phyloP scores from a whole-genome alignment of 2,888 invertebrate genomes.

The Neelides folsomi region DNA sequence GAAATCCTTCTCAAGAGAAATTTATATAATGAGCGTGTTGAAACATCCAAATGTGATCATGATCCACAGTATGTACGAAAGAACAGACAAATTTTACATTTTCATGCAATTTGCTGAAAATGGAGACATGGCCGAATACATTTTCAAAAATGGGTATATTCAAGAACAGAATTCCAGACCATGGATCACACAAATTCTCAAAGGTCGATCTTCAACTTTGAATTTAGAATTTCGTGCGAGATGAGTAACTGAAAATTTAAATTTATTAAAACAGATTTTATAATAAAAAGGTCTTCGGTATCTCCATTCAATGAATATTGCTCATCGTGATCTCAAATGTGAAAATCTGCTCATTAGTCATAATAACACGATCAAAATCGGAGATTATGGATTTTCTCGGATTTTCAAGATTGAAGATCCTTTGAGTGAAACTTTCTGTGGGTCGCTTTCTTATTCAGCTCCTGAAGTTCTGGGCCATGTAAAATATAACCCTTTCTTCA shows the following conservation, averaged over 20 bases:
- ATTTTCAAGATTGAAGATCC: conserved; percentile 38
- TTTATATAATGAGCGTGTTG: conserved; percentile 40
- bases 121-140: conserved; percentile 50
- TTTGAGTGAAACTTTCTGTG: conserved; percentile 48
- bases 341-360: conserved; percentile 46
- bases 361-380: conserved; percentile 44
- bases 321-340: conserved; percentile 52
- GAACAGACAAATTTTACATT: conserved; percentile 43
- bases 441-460: conserved; percentile 52
- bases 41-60: conserved; percentile 46
- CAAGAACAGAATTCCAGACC: too few relatives aligned
- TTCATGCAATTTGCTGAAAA: conserved; percentile 48
- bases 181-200: too few relatives aligned
- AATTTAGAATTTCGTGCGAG: too few relatives aligned
- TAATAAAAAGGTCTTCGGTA: conserved; percentile 35
- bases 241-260: too few relatives aligned
- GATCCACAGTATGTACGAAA: conserved; percentile 44
- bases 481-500: too few relatives aligned
- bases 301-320: conserved; percentile 43
- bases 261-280: too few relatives aligned
- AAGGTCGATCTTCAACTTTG: too few relatives aligned
- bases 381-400: conserved; percentile 52
- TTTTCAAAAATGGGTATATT: conserved; percentile 41
- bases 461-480: conserved; percentile 45
- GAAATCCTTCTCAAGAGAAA: conserved; percentile 51